These are phyloP conservation scores for Tenthredo livida DNA, from an alignment of 2,888 invertebrate genomes.

Conservation along the genomic window DNA sequence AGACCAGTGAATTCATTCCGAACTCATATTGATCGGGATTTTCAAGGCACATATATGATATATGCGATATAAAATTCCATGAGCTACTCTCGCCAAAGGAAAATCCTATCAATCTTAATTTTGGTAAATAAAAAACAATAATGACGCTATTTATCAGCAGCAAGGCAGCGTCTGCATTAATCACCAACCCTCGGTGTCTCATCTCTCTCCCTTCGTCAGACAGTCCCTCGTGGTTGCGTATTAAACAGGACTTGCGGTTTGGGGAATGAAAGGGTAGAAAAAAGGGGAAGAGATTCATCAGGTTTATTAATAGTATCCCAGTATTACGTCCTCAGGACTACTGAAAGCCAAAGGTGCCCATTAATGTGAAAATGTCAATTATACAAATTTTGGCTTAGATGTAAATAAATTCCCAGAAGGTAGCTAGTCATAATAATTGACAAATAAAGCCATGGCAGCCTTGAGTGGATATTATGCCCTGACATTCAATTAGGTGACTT, in stretches of 20 bases:
- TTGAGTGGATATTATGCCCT: neutral
- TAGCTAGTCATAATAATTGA: neutral
- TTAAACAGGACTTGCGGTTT: slow-evolving; percentile 6
- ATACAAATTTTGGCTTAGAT: neutral
- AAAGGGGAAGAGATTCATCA: slow-evolving; percentile 1
- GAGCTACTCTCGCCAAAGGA: neutral
- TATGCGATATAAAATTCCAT: slow-evolving; percentile 17
- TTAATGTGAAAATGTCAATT: neutral
- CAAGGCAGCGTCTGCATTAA: slow-evolving; percentile 54
- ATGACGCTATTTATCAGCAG: slow-evolving; percentile 56
- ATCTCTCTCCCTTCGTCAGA: slow-evolving; percentile 6
- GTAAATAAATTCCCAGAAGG: neutral
- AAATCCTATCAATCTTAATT: slow-evolving; percentile 57
- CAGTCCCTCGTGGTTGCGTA: slow-evolving; percentile 11
- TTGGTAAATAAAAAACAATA: slow-evolving; percentile 52
- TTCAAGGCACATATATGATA: neutral
- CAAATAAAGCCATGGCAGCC: neutral
- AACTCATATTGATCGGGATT: slow-evolving; percentile 23
- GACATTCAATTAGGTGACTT: neutral
- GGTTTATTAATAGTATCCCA: slow-evolving; percentile 15
- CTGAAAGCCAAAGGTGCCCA: neutral
- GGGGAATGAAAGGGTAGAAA: slow-evolving; percentile 19
- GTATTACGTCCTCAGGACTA: neutral
- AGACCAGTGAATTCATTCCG: slow-evolving; percentile 34
- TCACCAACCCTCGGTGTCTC: slow-evolving; percentile 45